Evolutionary conservation across 92 coral and sea anemone genomes (phyloP), one percentile per base, ranked within the genome.

Genomic region (Phenganax marumi): DNA sequence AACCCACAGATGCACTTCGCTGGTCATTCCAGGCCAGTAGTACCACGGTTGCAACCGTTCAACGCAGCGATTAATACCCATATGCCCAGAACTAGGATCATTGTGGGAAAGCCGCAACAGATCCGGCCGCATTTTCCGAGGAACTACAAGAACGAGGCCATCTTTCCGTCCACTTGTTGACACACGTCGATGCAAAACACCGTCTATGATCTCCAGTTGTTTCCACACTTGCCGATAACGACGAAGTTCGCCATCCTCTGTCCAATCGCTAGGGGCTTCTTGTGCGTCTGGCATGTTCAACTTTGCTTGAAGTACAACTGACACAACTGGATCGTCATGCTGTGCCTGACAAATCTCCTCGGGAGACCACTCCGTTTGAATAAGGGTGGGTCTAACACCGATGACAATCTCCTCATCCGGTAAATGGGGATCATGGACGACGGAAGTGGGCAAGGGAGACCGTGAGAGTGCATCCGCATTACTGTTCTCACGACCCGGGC

Each of bases 21-120:
- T 39, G 3, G 56, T 48, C 54, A 70, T 70, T 70, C 25, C 76
- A 1, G 76, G 76, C 83, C 83, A 78, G 54, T 60, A 64, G 14
- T 64, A 64, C 12, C 47, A 49, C 33, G 8, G 13, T 64, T 64
- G 70, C 70, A 64, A 49, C 3, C 70, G 70, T 4, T 64, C 70
- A 1, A 64, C 0, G 46, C 70, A 57, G 54, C 70, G 70, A 24
- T 60, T 64, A 56, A 55, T 11, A 2, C 69, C 83, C 73, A 61
- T 62, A 51, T 79, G 84, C 10, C 84, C 84, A 5, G 84, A 65
- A 39, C 55, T 21, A 0, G 84, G 84, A 48, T 65, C 71, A 46
- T 79, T 68, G 56, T 79, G 84, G 8, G 74, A 65, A 21, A 73
- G 46, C 26, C 18, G 50, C 14, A 73, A 73, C 19, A 73, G 60